These are phyloP conservation scores for Hemichromis elongatus DNA, from an alignment of 2,113 vertebrate species.

Conservation along the genomic window DNA sequence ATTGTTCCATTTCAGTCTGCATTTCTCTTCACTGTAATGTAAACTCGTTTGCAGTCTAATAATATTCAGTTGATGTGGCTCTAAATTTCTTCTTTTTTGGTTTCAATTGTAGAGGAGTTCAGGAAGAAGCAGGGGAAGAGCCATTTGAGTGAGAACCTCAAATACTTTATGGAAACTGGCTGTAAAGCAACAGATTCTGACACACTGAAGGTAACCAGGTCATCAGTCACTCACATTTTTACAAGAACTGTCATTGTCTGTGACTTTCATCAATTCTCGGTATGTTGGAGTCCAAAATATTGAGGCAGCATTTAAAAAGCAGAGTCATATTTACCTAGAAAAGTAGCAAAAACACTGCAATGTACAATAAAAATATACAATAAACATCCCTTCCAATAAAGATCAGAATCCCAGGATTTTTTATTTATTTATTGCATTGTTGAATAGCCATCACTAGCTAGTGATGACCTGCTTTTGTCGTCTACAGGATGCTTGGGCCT, in stretches of 20 bases:
- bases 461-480: not conserved
- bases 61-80: not conserved
- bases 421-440: not conserved
- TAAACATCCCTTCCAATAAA: not conserved
- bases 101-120: constrained; percentile 64
- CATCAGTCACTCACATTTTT: not conserved
- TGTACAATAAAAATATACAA: too few relatives aligned
- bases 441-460: not conserved
- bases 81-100: not conserved
- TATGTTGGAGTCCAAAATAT: not conserved
- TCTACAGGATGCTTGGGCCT: not conserved
- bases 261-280: rapidly evolving
- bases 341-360: too few relatives aligned
- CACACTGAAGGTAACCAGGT: constrained; percentile 54
- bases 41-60: not conserved
- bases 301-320: not conserved
- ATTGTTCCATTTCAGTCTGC: not conserved
- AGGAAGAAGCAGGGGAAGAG: constrained; percentile 67
- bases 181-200: constrained; percentile 30
- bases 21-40: not conserved
- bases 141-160: constrained; percentile 59
- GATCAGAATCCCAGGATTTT: not conserved
- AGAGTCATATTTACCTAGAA: rapidly evolving
- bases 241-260: not conserved
- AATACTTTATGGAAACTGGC: constrained; percentile 54